Evolutionary conservation across 2,113 vertebrate genomes (phyloP).

Genomic region (Coptodon rendalli): DNA sequence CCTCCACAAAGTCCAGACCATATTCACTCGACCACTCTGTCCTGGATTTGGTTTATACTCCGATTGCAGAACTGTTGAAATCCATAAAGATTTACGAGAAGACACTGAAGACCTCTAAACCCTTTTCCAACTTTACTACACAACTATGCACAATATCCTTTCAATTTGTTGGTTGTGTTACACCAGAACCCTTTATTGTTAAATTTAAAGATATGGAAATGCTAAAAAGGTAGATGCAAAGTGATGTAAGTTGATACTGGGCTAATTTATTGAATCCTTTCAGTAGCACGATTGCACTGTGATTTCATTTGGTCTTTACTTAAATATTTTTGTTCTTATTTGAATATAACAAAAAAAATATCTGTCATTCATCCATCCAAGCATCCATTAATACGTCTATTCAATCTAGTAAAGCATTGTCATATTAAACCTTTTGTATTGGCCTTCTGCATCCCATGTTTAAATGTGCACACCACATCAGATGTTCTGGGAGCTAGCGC

Average conservation of each 20-base stretch:
- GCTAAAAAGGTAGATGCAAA: fast-evolving
- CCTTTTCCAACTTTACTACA: not conserved
- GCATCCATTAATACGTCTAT: not conserved
- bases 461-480: not conserved
- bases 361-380: not conserved
- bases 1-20: not conserved
- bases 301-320: not conserved
- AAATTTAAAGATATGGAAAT: not conserved
- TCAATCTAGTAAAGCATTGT: not conserved
- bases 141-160: fast-evolving
- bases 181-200: not conserved
- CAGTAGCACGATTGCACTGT: fast-evolving
- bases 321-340: not conserved
- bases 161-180: not conserved
- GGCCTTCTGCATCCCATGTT: not conserved
- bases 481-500: not conserved
- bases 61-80: fast-evolving
- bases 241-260: fast-evolving
- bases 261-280: not conserved
- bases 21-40: not conserved
- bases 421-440: not conserved
- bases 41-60: not conserved
- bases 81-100: fast-evolving
- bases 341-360: not conserved
- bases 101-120: not conserved